A percentile compares a stretch with the other conserved stretches of the same genome.
Conservation (phyloP, 2,888 invertebrate genomes). For the Drosophila mettleri region DNA sequence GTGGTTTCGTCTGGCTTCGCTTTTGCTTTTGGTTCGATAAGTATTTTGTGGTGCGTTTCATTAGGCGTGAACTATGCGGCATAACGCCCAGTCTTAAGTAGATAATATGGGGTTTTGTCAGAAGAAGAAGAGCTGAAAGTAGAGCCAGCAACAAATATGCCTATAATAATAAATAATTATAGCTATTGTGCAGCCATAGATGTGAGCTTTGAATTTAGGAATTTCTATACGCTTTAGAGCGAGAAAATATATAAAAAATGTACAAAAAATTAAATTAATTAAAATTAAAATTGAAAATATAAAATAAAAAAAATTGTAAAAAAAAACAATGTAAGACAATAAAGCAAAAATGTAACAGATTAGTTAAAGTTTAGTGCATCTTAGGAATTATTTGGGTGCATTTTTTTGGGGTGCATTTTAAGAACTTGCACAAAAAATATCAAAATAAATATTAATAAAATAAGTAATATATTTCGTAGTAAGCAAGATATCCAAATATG, state of each 20-base stretch:
- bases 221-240: background rate
- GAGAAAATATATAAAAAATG: background rate
- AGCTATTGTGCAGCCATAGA: conserved; percentile 12
- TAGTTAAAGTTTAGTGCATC: too few species aligned
- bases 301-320: too few species aligned
- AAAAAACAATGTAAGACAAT: too few species aligned
- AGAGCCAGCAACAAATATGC: background rate
- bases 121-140: background rate
- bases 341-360: too few species aligned
- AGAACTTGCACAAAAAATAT: too few species aligned
- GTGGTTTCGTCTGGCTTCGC: conserved; percentile 57
- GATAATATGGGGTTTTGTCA: conserved; percentile 57
- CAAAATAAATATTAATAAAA: too few species aligned
- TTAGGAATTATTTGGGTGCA: too few species aligned
- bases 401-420: too few species aligned
- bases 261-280: background rate
- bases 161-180: conserved; percentile 56
- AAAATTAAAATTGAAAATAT: too few species aligned
- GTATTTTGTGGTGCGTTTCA: conserved; percentile 58
- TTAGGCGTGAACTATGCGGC: conserved; percentile 67
- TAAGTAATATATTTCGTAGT: too few species aligned
- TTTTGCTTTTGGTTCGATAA: conserved; percentile 44
- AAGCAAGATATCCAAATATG: too few species aligned
- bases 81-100: conserved; percentile 64
- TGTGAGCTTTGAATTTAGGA: background rate